Evolutionary conservation across 2,888 invertebrate species (phyloP).

Genomic region (Mesochorus sp.): DNA sequence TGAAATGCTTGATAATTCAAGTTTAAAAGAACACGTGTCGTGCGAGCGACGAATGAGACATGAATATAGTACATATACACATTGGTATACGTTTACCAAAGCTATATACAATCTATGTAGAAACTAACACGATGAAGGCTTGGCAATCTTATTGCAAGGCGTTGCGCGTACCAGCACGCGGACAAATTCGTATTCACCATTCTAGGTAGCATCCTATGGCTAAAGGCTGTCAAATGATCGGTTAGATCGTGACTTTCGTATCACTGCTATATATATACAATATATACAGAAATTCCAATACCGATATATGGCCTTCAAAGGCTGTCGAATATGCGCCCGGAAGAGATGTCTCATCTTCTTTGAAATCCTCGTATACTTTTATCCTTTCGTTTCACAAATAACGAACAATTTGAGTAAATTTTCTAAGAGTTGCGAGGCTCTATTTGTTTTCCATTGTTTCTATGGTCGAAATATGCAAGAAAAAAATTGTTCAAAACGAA

Average conservation of each 20-base stretch:
- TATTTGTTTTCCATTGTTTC: no score
- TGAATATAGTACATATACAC: background rate
- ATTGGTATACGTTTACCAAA: conserved; percentile 27
- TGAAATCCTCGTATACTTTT: background rate
- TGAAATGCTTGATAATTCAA: conserved; percentile 2
- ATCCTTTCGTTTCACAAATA: background rate
- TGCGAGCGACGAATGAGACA: background rate
- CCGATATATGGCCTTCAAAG: background rate
- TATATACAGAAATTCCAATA: background rate
- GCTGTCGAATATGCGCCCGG: background rate
- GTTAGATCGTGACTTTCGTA: conserved; percentile 37
- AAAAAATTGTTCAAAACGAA: no score
- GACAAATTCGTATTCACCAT: conserved; percentile 48
- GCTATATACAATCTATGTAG: no score
- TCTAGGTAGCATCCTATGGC: conserved; percentile 38
- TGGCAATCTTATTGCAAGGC: conserved; percentile 48
- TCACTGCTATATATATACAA: background rate
- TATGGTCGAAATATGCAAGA: no score
- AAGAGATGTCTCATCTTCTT: background rate
- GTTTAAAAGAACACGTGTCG: conserved; percentile 41
- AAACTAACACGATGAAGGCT: conserved; percentile 2
- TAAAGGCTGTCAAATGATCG: conserved; percentile 52
- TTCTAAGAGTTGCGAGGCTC: no score
- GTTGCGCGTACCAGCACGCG: conserved; percentile 35
- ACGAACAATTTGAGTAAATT: no score